Conservation (phyloP, 1,140 invertebrate species). For the Ostrea denselamellosa region DNA sequence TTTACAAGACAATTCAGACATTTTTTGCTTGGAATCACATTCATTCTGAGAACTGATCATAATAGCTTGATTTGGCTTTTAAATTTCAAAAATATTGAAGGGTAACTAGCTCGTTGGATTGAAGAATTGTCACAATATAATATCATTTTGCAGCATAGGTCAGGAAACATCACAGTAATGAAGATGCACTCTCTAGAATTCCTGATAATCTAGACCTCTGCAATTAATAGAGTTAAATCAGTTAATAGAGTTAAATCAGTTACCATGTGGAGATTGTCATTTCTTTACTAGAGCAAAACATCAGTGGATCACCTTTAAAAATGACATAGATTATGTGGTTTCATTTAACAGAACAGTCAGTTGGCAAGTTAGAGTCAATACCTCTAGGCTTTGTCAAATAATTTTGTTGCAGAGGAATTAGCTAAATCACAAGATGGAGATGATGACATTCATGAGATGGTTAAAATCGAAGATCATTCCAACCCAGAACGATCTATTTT, state of each 20-base stretch:
- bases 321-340: conserved; percentile 56
- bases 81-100: conserved; percentile 49
- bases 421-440: neutral
- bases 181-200: conserved; percentile 58
- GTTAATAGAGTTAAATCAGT: no score
- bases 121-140: conserved; percentile 61
- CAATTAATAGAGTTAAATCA: no score
- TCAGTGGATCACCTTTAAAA: conserved; percentile 44
- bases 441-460: conserved; percentile 11
- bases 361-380: neutral
- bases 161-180: conserved; percentile 62
- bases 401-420: neutral
- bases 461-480: neutral
- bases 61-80: conserved; percentile 51
- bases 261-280: conserved; percentile 29
- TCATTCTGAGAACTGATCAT: conserved; percentile 60
- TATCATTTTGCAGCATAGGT: conserved; percentile 49
- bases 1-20: no score
- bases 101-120: conserved; percentile 67
- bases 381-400: neutral
- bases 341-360: conserved; percentile 21
- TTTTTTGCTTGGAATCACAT: conserved; percentile 55
- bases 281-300: conserved; percentile 46
- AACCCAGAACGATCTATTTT: neutral
- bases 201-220: neutral